Conservation (phyloP, 2,888 invertebrate genomes). For the Beris chalybata region DNA sequence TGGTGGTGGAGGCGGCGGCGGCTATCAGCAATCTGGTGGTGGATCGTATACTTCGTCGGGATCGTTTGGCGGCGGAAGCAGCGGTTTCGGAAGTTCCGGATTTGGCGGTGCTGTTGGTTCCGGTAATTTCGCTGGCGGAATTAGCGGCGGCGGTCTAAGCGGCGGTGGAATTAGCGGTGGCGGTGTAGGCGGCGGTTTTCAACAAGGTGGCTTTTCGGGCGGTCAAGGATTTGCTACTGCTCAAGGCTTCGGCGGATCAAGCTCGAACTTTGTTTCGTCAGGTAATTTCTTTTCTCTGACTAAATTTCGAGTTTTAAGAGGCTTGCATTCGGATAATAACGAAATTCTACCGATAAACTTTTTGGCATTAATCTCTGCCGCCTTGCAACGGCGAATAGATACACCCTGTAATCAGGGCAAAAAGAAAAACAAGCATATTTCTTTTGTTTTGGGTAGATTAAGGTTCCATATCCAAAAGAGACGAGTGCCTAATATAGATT, state of each 20-base stretch:
- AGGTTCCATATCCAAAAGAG: background rate
- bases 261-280: background rate
- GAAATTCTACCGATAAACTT: background rate
- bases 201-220: no score
- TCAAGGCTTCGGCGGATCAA: background rate
- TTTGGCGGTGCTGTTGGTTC: no score
- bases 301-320: background rate
- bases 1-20: constrained; percentile 19
- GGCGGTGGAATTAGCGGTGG: no score
- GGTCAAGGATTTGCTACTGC: background rate
- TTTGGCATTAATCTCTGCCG: background rate
- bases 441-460: background rate
- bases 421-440: background rate
- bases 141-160: no score
- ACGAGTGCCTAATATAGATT: background rate
- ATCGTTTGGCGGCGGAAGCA: no score
- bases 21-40: background rate
- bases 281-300: background rate
- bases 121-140: no score
- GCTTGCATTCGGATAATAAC: background rate
- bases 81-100: no score
- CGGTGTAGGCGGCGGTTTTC: no score
- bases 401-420: no score
- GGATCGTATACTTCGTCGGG: background rate
- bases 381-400: no score